These are phyloP conservation scores for Mactra quadrangularis DNA, from an alignment of 1,140 invertebrate species.

Conservation along the genomic window DNA sequence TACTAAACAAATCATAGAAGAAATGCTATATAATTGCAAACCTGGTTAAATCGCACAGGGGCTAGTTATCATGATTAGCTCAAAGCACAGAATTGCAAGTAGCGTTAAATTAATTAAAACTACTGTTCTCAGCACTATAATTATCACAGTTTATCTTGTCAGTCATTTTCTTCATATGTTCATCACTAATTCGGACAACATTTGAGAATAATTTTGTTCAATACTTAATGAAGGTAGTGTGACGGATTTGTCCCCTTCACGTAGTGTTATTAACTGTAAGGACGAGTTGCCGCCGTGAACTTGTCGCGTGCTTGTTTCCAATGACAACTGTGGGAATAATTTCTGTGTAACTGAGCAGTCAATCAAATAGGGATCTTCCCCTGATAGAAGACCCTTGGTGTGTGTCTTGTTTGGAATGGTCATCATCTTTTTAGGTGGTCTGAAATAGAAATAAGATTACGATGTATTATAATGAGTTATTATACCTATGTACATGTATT, in stretches of 20 bases:
- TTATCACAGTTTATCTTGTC: too few species aligned
- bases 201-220: slow-evolving; percentile 85
- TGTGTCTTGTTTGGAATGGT: slow-evolving; percentile 68
- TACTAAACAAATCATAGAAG: too few species aligned
- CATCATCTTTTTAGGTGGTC: slow-evolving; percentile 69
- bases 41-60: too few species aligned
- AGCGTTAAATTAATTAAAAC: too few species aligned
- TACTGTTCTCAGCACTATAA: too few species aligned
- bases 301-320: slow-evolving; percentile 73
- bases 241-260: slow-evolving; percentile 83
- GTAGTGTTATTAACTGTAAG: slow-evolving; percentile 82
- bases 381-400: slow-evolving; percentile 78
- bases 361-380: slow-evolving; percentile 85
- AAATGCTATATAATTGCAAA: too few species aligned
- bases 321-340: slow-evolving; percentile 83
- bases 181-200: slow-evolving; percentile 85
- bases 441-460: slow-evolving; percentile 35
- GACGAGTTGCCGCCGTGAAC: slow-evolving; percentile 69
- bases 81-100: too few species aligned
- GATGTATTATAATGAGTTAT: too few species aligned
- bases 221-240: slow-evolving; percentile 84
- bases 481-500: too few species aligned
- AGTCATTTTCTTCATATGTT: slow-evolving; percentile 80
- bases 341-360: slow-evolving; percentile 83
- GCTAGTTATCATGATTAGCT: too few species aligned